Percentiles rank a stretch among this genome's conserved stretches.
Conservation (phyloP, 2,113 vertebrate genomes). For the Tretioscincus oriximinensis region DNA sequence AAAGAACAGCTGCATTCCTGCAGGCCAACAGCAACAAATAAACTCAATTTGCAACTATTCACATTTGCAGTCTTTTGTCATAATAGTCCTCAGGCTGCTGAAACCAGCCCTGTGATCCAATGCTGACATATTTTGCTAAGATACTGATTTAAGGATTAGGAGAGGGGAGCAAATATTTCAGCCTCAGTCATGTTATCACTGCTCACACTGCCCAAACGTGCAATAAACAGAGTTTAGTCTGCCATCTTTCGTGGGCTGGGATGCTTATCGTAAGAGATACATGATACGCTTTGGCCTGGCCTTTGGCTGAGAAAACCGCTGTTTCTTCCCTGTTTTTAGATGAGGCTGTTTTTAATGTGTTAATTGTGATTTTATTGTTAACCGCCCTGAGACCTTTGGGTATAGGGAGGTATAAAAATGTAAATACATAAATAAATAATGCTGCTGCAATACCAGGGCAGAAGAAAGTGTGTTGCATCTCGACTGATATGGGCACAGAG, state of each 20-base stretch:
- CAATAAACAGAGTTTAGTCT: not conserved
- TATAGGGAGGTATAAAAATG: no score
- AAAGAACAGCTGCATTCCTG: not conserved
- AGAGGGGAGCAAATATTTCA: not conserved
- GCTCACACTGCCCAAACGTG: not conserved
- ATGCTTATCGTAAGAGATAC: not conserved
- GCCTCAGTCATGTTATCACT: not conserved
- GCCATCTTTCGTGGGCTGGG: not conserved
- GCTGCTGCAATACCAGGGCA: not conserved
- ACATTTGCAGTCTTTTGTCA: not conserved
- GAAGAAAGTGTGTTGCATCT: not conserved
- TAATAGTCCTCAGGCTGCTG: not conserved
- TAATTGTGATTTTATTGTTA: no score
- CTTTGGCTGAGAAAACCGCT: no score
- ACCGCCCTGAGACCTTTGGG: no score
- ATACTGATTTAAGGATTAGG: not conserved
- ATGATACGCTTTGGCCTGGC: no score
- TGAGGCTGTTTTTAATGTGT: no score
- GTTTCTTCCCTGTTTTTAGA: no score
- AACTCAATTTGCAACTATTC: not conserved
- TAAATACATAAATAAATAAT: not conserved
- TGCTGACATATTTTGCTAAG: not conserved
- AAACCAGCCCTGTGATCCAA: not conserved
- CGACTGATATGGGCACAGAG: no score
- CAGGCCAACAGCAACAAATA: constrained; percentile 2